Percentiles rank a stretch among this genome's conserved stretches.
phyloP scores from a whole-genome alignment of 2,888 invertebrate species.

The Stenoptilia bipunctidactyla region DNA sequence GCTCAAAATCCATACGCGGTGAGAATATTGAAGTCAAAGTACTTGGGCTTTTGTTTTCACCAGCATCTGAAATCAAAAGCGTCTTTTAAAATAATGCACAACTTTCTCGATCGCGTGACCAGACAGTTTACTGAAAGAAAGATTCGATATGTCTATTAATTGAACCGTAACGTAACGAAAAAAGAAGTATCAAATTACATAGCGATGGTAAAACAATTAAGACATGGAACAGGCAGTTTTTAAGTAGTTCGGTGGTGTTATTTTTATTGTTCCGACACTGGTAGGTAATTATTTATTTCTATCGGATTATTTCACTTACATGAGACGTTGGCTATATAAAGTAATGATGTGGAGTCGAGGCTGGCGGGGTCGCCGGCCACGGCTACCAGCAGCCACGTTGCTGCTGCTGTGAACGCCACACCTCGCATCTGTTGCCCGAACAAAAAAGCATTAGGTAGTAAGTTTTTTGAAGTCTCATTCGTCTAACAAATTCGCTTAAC shows the following conservation, averaged over 20 bases:
- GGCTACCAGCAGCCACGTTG: conserved; percentile 16
- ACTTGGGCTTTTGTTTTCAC: conserved; percentile 25
- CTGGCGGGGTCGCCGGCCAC: conserved; percentile 16
- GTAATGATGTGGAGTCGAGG: conserved; percentile 16
- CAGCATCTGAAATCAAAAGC: conserved; percentile 33
- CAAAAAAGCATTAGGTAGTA: too few species aligned
- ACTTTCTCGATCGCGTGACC: neutral
- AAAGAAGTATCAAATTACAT: too few species aligned
- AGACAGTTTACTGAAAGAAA: too few species aligned
- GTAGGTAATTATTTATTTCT: too few species aligned
- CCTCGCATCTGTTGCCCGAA: conserved; percentile 19
- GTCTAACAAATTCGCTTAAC: too few species aligned
- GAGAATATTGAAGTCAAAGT: conserved; percentile 67
- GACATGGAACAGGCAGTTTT: too few species aligned
- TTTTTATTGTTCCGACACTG: too few species aligned
- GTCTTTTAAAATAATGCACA: neutral
- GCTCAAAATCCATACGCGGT: conserved; percentile 85
- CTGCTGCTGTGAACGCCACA: conserved; percentile 11
- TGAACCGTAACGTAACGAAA: too few species aligned
- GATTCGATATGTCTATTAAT: too few species aligned
- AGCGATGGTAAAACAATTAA: too few species aligned
- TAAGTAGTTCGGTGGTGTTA: too few species aligned
- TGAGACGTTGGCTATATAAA: conserved; percentile 21
- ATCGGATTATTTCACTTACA: conserved; percentile 16
- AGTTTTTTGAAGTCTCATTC: too few species aligned